Conservation (phyloP, 2,888 invertebrate species). For the Alloscopus bannaensis region DNA sequence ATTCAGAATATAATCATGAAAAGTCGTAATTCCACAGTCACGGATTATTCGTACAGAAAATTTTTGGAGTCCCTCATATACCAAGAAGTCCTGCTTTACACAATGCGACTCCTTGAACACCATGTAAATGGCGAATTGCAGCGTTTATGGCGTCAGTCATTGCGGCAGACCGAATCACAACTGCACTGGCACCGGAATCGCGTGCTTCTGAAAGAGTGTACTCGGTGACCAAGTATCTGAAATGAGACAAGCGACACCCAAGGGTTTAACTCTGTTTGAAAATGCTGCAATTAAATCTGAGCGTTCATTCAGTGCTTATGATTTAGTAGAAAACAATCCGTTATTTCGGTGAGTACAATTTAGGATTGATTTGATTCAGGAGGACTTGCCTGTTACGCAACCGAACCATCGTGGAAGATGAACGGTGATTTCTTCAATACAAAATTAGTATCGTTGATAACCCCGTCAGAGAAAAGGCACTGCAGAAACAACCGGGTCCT, state of each 20-base stretch:
- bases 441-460: too few relatives aligned
- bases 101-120: conserved; percentile 66
- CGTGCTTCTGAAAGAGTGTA: conserved; percentile 17
- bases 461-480: too few relatives aligned
- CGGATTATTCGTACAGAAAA: neutral
- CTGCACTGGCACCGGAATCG: neutral
- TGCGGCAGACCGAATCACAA: conserved; percentile 29
- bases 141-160: conserved; percentile 49
- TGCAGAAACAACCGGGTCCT: too few relatives aligned
- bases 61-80: neutral
- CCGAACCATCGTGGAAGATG: too few relatives aligned
- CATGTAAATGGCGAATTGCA: conserved; percentile 64
- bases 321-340: too few relatives aligned
- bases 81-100: conserved; percentile 65
- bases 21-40: neutral
- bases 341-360: too few relatives aligned
- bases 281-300: too few relatives aligned
- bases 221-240: conserved; percentile 53
- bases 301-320: too few relatives aligned
- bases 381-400: conserved; percentile 39
- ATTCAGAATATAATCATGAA: neutral
- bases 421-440: too few relatives aligned
- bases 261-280: too few relatives aligned
- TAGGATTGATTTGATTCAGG: too few relatives aligned
- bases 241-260: neutral